Evolutionary conservation across 2,888 invertebrate genomes (phyloP), one percentile per base, ranked within the genome.

Genomic region (Acanthosepion esculentum): DNA sequence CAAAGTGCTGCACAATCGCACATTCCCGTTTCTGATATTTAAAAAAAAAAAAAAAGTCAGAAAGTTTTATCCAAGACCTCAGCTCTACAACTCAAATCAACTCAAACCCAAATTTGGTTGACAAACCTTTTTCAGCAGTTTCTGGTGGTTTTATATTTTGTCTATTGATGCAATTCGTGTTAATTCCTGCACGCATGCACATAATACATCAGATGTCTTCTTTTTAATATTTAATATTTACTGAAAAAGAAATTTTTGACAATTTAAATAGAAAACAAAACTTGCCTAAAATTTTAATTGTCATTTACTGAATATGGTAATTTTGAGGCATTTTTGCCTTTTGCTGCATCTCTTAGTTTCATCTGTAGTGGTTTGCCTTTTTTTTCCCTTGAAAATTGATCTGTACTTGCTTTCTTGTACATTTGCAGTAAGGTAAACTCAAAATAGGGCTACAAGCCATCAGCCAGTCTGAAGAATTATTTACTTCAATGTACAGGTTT

Each of bases 141-240:
- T 78, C 78, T 78, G 78, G 78, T n/a, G n/a, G n/a, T 33, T 78
- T 78, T 78, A 78, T 78, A 78, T 78, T n/a, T n/a, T 78, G 78
- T 78, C 78, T 29, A n/a, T 78, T 78, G 59, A 59, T 59, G 23
- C 59, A 59, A 23, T 59, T 7, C 7, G 59, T 59, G 12, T 78
- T 78, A 12, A n/a, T 29, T 78, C 29, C 7, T 78, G n/a, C 12
- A 29, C 4, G 20, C 29, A 64, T 78, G 29, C 26, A 23, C 26
- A 23, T 64, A 64, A 23, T 64, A 64, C 64, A 64, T 64, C 64
- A 64, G 26, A 78, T 78, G 78, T 78, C 78, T 78, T 78, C 41
- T 64, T 64, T 64, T 78, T 29, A 12, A 78, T 78, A 78, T 64
- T 78, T 29, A 12, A 78, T 78, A 78, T n/a, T 78, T 78, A 78